Conservation (phyloP, 2,888 invertebrate genomes). For the Sinodicranocentrus sp. region DNA sequence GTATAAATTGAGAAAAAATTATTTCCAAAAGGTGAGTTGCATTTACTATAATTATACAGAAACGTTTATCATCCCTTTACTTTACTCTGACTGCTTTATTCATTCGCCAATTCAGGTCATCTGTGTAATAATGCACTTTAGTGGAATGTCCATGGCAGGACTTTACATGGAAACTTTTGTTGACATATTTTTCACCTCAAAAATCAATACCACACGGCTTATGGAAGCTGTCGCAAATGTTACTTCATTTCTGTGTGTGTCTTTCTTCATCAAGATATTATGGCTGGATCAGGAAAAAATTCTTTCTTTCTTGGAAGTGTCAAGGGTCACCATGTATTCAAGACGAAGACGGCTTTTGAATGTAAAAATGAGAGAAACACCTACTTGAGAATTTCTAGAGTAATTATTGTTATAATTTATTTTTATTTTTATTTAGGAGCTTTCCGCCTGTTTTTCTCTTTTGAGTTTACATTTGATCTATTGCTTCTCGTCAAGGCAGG, state of each 20-base stretch:
- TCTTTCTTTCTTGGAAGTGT: background rate
- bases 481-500: background rate
- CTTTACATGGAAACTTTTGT: too few relatives aligned
- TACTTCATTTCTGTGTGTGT: background rate
- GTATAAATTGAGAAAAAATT: too few relatives aligned
- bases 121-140: too few relatives aligned
- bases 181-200: background rate
- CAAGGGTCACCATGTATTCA: background rate
- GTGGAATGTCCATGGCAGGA: background rate
- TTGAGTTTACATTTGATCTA: background rate
- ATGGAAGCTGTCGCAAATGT: background rate
- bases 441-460: too few relatives aligned
- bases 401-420: background rate
- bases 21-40: too few relatives aligned
- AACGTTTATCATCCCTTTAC: too few relatives aligned
- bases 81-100: too few relatives aligned
- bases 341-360: background rate
- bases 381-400: too few relatives aligned
- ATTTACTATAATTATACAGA: too few relatives aligned
- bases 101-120: too few relatives aligned
- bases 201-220: background rate
- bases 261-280: background rate
- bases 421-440: too few relatives aligned
- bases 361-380: background rate
- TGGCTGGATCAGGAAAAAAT: conserved; percentile 17